Conservation (phyloP, 2,113 vertebrate species). For the Capreolus pygargus region DNA sequence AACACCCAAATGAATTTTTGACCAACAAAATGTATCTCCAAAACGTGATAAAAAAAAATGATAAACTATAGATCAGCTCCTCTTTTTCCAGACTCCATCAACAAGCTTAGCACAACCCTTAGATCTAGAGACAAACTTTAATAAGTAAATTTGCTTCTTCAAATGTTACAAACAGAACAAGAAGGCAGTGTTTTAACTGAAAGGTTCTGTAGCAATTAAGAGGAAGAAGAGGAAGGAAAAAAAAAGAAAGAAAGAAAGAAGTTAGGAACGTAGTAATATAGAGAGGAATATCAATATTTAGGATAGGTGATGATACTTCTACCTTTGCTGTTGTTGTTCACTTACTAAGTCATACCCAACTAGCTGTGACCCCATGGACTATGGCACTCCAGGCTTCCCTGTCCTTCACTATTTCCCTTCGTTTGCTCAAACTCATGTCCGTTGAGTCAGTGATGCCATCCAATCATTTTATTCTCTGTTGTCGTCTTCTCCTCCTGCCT, state of each 20-base stretch:
- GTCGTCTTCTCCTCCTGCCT: background rate
- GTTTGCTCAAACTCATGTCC: background rate
- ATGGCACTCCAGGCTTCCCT: background rate
- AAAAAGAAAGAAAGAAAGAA: background rate
- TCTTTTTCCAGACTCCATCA: background rate
- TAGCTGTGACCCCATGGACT: background rate
- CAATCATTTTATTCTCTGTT: background rate
- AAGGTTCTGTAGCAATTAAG: background rate
- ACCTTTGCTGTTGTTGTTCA: background rate
- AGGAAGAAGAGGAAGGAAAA: background rate
- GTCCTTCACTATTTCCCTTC: background rate
- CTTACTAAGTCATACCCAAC: background rate
- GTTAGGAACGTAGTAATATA: background rate
- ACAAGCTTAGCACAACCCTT: background rate
- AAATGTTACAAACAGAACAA: background rate
- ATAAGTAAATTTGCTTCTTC: background rate
- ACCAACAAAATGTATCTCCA: background rate
- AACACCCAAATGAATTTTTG: background rate
- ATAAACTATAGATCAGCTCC: background rate
- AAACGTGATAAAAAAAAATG: background rate
- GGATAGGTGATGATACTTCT: background rate
- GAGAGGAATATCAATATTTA: background rate
- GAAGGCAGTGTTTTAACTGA: background rate
- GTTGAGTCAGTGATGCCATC: background rate
- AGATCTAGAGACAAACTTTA: background rate